Conservation (phyloP, 2,888 invertebrate genomes). For the Caenorhabditis sinica region DNA sequence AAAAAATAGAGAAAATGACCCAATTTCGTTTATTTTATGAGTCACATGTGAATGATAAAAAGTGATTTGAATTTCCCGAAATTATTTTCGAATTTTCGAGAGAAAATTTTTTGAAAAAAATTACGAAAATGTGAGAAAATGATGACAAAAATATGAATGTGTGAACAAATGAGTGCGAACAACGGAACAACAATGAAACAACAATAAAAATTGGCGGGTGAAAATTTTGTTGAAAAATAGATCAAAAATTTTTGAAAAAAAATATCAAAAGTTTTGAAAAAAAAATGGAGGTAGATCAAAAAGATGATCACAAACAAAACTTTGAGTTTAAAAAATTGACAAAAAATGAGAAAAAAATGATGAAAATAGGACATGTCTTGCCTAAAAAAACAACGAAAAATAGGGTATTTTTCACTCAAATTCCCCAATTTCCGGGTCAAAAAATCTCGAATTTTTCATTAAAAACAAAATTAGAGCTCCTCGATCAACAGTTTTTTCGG, state of each 20-base stretch:
- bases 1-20: background rate
- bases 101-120: slow-evolving; percentile 13
- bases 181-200: background rate
- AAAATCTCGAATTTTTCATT: too few species aligned
- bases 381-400: background rate
- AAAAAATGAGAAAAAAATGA: background rate
- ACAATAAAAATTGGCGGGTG: background rate
- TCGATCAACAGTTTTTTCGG: slow-evolving; percentile 57
- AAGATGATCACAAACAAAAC: background rate
- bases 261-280: too few species aligned
- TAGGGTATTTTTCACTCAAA: background rate
- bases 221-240: slow-evolving; percentile 12
- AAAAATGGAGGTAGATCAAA: background rate
- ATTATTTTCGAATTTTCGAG: background rate
- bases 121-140: background rate
- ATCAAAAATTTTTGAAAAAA: background rate
- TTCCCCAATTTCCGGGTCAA: too few species aligned
- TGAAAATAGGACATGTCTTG: background rate
- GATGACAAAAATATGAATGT: slow-evolving; percentile 3
- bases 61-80: too few species aligned
- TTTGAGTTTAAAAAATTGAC: background rate
- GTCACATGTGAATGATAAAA: too few species aligned
- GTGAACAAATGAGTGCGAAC: background rate
- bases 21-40: background rate
- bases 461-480: slow-evolving; percentile 40